Base-by-base conservation (phyloP, 2,797 vertebrate genomes). In the Hydrophis major region DNA sequence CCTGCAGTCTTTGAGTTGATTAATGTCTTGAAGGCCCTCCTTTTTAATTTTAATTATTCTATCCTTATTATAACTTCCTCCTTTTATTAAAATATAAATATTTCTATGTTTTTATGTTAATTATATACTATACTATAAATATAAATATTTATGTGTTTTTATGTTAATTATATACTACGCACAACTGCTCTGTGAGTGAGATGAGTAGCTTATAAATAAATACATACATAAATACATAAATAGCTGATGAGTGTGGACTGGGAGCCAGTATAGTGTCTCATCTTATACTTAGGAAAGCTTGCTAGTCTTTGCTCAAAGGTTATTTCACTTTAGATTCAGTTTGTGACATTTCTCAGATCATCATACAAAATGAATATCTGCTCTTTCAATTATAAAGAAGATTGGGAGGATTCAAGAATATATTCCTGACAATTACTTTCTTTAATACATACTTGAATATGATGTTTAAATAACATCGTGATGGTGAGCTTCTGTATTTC, bases 311-410 rank as follows among this genome's bases (percentile, higher is more conserved):
- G 8, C 88, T 92, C n/a, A 10, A 90, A 89, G 37, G 89, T 90
- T 91, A 91, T 95, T 95, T 95, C 95, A 61, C 89, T 96, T 63
- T 89, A 56, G 92, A 74, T 50, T 7, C 25, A 95, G 91, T 50
- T 66, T 89, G 88, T 92, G 86, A n/a, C 91, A 95, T 90, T 94
- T 90, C 92, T 94, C 90, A 96, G 88, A 83, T 96, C 94, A 95
- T 96, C 94, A 96, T 91, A 95, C 88, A 94, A 92, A 94, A 47
- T 63, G 94, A 97, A 93, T 93, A 95, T 94, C 93, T 95, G 91
- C 90, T 96, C 92, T 96, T 95, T 95, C 93, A 96, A 97, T 94
- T 93, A 91, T 92, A 95, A 95, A 95, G 92, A 94, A 89, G 88
- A 93, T 93, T 90, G 60, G 47, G 92, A 93, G 90, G 90, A 95